Evolutionary conservation across 2,888 invertebrate genomes (phyloP), one percentile per base, ranked within the genome.

Genomic region (Rotaria macrura): DNA sequence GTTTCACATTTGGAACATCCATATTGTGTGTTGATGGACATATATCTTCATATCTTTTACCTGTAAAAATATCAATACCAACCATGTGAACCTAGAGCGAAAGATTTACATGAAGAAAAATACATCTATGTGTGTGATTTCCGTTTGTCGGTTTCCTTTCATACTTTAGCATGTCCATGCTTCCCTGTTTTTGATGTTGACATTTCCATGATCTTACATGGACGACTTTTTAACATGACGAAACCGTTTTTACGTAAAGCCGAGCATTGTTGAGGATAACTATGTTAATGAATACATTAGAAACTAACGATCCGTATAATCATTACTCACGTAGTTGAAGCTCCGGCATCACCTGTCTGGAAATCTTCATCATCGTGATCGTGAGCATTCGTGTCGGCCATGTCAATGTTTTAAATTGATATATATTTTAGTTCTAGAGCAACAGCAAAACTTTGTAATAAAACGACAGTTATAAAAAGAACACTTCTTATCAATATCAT

Each of bases 1-100:
- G 95, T 92, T 95, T 96, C 87, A 99, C 98, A 92, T 96, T 95
- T 87, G 99, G 99, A 88, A 98, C 98, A 91, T 97, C 96, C 97
- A 99, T 98, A 93, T 99, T 99, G 93, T 99, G 98, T 92, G 99
- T 99, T 87, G 98, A 98, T 88, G 99, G 99, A 92, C 98, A 99
- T 89, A 99, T 97, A 94, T 99, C 99, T 93, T 99, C 99, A 92
- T 96, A 96, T 93, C 95, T 95, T 92, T 95, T 95, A 88, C 93
- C 94, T 93, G 93, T 91, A 92, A 96, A 97, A 91, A 97, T 95
- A 92, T 97, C 96, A 89, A 96, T 93, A 89, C 95, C 96, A 89
- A 97, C 95, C 92, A 97, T 92, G 92, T 96, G 96, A 89, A 79
- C 43, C 74, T 79, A 43, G 3, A 98, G 12, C 14, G 2, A 14